Base-by-base conservation (phyloP, 2,113 vertebrate species). In the Salvelinus fontinalis region DNA sequence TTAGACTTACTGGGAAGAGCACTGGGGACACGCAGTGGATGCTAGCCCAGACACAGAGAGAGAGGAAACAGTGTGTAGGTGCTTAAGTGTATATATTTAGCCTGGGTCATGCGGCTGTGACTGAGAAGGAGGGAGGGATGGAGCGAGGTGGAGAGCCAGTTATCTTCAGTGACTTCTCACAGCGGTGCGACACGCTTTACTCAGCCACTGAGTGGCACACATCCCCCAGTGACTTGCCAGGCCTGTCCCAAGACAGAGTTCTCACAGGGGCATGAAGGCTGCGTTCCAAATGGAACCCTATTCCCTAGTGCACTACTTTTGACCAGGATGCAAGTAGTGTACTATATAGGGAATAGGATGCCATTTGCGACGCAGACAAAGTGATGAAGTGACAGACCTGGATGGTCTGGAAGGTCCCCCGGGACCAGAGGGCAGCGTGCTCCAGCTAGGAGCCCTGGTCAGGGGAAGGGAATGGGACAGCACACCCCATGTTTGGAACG, bases 191-290 rank as follows among this genome's bases (percentile, higher is more conserved):
- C 85, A 81, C 74, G 80, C 75, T 84, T 84, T 89, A 78, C 79
- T 78, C 75, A 75, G 84, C 84, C 85, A 88, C 83, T 75, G 65
- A 78, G 78, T 89, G 85, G 89, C 89, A 87, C 89, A 85, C 87
- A 67, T 88, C 84, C 59, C 81, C 81, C 79, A 44, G 77, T 78
- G 87, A 85, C 85, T 87, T 81, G 79, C 81, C 87, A 87, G 85
- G 70, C 74, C 77, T 44, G 49, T 85, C 83, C 73, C 89, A 80
- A 73, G 82, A 76, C 79, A 81, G 83, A 84, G 85, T 88, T 89
- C 83, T 83, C 85, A 59, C 66, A n/a, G 39, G 82, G 83, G 85
- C 80, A 87, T 84, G 84, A 90, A 85, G 83, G 0, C 1, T 54
- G 16, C 3, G 14, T 26, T 29, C 65, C 65, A 54, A 54, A 54